Evolutionary conservation across 2,888 invertebrate genomes (phyloP), one percentile per base, ranked within the genome.

Genomic region (Cecidostiba fungosa): DNA sequence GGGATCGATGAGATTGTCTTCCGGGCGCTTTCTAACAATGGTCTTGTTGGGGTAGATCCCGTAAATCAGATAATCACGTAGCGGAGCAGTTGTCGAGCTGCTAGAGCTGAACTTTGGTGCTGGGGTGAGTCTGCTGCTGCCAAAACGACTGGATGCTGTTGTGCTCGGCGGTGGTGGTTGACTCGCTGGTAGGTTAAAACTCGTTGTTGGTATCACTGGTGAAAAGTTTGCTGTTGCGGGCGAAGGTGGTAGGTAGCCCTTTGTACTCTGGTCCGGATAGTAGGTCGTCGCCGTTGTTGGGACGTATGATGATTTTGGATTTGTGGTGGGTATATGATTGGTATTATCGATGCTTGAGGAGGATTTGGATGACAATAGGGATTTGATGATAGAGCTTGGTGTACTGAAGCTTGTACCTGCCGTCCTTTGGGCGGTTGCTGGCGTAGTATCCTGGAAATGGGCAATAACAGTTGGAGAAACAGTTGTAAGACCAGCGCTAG

Each of bases 31-130:
- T 93, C 96, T 95, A 93, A 96, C 96, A 93, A 97, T 96, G 88
- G 97, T 97, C 94, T 96, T 96, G 93, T 97, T 97, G 87, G 96
- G 96, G 90, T 96, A 95, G 90, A 97, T 96, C 90, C 96, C 97
- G 92, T 96, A 97, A 89, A 97, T 95, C 88, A 95, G 95, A 91
- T 96, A 97, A 94, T 96, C 96, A 93, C 95, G 95, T 91, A 95
- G 95, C 81, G 96, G 95, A 26, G 90, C 89, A 29, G 88, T 91
- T 4, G 89, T 86, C 1, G 87, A 91, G 3, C 92, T 92, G 72
- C 92, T 92, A 36, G 90, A 88, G 72, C 91, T 92, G 87, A 91
- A 91, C 77, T 90, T 90, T 1, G 92, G 91, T 0, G 91, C 91
- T 39, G 92, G 91, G 3, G 92, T 92, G 29, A 91, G 82, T 74